These are phyloP conservation scores for Acomys russatus DNA, from an alignment of 2,797 vertebrate genomes.

Conservation along the genomic window DNA sequence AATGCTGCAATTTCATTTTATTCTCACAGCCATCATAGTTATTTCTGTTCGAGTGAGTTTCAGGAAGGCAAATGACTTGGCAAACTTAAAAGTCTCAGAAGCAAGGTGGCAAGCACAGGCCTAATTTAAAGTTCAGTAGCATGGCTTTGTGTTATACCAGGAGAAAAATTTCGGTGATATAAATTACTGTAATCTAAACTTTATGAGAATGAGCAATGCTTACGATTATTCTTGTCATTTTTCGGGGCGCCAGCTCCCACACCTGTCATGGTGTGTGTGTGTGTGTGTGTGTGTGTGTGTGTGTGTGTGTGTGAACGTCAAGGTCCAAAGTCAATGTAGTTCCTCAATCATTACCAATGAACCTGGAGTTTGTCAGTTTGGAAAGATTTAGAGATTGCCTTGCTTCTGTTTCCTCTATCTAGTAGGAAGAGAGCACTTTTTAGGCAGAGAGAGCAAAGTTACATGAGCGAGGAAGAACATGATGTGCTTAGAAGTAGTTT, in stretches of 20 bases:
- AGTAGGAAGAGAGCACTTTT: not conserved
- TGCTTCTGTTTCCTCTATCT: not conserved
- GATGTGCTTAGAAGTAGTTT: constrained; percentile 7
- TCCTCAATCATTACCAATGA: not conserved
- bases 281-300: not conserved
- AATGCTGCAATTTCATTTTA: constrained; percentile 28
- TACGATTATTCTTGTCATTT: not conserved
- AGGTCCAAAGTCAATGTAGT: not conserved
- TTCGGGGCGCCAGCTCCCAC: no score
- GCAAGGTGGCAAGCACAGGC: not conserved
- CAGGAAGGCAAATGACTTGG: constrained; percentile 36
- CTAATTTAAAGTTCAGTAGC: not conserved
- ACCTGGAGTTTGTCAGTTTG: not conserved
- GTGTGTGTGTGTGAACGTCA: not conserved
- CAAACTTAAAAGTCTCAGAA: not conserved
- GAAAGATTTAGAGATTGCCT: no score
- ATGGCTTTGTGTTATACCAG: constrained; percentile 3
- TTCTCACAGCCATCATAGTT: not conserved
- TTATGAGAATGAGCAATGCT: not conserved
- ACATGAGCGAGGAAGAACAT: constrained; percentile 4
- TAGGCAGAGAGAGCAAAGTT: constrained; percentile 17
- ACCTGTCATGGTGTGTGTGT: not conserved
- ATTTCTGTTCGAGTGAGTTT: constrained; percentile 52
- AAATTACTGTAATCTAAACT: constrained; percentile 11
- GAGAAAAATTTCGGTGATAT: not conserved